Percentiles rank a stretch among this genome's conserved stretches.
phyloP scores from a whole-genome alignment of 2,797 vertebrate genomes.

The Alauda arvensis region DNA sequence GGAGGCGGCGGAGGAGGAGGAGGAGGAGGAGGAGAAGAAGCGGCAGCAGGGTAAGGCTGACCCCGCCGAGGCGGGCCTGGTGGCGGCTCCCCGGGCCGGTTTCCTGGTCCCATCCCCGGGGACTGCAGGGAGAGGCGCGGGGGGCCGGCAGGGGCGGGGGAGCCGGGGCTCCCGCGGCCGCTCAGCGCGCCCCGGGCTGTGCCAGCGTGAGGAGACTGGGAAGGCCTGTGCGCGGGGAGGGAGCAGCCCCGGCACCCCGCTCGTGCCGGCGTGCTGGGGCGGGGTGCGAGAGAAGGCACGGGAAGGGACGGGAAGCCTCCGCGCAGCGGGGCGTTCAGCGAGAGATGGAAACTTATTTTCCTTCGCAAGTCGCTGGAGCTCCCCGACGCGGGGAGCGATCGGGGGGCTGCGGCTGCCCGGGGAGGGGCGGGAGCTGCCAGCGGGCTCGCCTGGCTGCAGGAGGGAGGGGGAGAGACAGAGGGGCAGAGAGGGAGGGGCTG shows the following conservation, averaged over 20 bases:
- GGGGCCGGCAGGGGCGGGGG: background rate
- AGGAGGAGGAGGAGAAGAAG: slow-evolving; percentile 1
- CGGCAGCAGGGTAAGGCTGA: slow-evolving; percentile 44
- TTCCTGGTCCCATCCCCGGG: background rate
- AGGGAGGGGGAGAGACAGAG: background rate
- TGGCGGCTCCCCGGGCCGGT: background rate
- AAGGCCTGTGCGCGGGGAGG: background rate
- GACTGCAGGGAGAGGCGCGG: background rate
- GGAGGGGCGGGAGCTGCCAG: background rate
- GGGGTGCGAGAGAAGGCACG: background rate
- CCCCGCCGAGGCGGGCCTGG: slow-evolving; percentile 29
- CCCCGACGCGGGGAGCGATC: background rate
- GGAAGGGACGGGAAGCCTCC: background rate
- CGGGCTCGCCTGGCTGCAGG: background rate
- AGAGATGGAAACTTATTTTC: slow-evolving; percentile 15
- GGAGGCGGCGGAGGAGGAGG: slow-evolving; percentile 23
- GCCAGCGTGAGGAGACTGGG: background rate
- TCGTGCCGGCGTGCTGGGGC: background rate
- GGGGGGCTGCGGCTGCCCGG: background rate
- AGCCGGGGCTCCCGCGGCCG: background rate
- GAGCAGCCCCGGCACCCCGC: background rate
- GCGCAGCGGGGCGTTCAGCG: background rate
- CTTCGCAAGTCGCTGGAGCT: background rate
- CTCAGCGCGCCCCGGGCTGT: background rate
- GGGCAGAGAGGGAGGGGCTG: background rate